Percentiles rank a stretch among this genome's conserved stretches.
Conservation (phyloP, 1,140 invertebrate species). For the Conopomorpha cramerella region DNA sequence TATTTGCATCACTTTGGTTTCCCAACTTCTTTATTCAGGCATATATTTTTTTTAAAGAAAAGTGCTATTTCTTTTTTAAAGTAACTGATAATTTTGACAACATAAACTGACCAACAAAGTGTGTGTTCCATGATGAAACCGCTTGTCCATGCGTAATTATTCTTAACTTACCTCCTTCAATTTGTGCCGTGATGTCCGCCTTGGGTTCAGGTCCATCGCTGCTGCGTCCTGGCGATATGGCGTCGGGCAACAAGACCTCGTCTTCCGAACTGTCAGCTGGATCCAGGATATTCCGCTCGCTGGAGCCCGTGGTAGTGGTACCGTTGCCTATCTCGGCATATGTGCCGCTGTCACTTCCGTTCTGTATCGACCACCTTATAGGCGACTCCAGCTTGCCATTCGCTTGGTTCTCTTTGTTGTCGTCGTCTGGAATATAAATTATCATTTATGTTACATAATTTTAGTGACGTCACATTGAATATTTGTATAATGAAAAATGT, state of each 20-base stretch:
- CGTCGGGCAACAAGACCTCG: constrained; percentile 41
- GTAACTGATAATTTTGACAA: constrained; percentile 3
- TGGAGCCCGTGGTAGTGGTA: constrained; percentile 26
- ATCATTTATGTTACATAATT: too few relatives aligned
- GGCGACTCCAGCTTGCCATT: constrained; percentile 48
- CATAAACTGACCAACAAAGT: too few relatives aligned
- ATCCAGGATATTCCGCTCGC: constrained; percentile 38
- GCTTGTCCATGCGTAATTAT: too few relatives aligned
- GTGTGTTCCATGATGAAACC: too few relatives aligned
- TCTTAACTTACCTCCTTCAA: constrained; percentile 46
- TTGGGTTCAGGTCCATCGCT: constrained; percentile 47
- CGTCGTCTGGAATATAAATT: constrained; percentile 23
- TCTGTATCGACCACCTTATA: constrained; percentile 42
- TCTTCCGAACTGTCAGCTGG: constrained; percentile 51
- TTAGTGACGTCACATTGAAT: too few relatives aligned
- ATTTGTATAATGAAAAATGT: too few relatives aligned
- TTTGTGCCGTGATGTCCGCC: constrained; percentile 40
- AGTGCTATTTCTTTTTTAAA: too few relatives aligned
- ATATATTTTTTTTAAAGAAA: too few relatives aligned
- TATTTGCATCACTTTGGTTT: too few relatives aligned
- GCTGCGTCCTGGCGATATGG: constrained; percentile 42
- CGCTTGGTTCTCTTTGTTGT: constrained; percentile 52
- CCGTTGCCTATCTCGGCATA: constrained; percentile 45
- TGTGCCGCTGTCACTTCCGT: constrained; percentile 48
- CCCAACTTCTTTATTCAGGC: too few relatives aligned